Evolutionary conservation across 2,888 invertebrate genomes (phyloP).

Genomic region (Agonopterix arenella): DNA sequence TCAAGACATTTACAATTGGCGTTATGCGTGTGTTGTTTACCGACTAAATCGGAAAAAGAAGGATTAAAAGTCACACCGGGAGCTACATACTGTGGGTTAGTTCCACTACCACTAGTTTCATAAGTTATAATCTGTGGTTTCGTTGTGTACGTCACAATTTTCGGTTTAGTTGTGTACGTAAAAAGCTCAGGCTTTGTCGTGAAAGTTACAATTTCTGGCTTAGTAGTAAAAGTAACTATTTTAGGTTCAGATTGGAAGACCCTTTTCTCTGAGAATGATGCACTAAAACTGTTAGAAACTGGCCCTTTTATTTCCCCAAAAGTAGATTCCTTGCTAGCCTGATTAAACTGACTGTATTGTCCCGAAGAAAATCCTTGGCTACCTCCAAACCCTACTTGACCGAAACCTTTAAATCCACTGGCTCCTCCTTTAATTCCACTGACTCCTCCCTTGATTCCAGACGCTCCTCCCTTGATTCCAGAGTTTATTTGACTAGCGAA

Average conservation of each 20-base stretch:
- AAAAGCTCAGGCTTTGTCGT: slow-evolving; percentile 50
- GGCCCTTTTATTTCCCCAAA: slow-evolving; percentile 46
- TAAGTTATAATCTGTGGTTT: slow-evolving; percentile 50
- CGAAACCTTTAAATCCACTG: not conserved
- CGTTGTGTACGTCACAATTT: slow-evolving; percentile 34
- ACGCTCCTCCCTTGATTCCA: slow-evolving; percentile 13
- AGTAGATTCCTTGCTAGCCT: slow-evolving; percentile 4
- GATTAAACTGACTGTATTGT: slow-evolving; percentile 1
- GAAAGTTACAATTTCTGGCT: slow-evolving; percentile 48
- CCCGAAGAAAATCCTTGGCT: slow-evolving; percentile 2
- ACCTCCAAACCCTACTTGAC: slow-evolving; percentile 2
- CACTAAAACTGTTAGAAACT: slow-evolving; percentile 48
- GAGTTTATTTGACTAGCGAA: slow-evolving; percentile 29
- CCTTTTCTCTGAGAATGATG: slow-evolving; percentile 54
- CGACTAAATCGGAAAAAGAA: slow-evolving; percentile 43
- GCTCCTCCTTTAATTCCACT: not conserved
- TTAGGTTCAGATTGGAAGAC: slow-evolving; percentile 53
- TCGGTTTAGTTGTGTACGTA: slow-evolving; percentile 48
- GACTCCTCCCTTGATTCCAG: not conserved
- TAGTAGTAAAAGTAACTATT: slow-evolving; percentile 45
- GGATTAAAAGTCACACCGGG: slow-evolving; percentile 52
- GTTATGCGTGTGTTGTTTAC: slow-evolving; percentile 41
- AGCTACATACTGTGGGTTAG: slow-evolving; percentile 55
- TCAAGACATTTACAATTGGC: slow-evolving; percentile 60
- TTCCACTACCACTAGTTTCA: slow-evolving; percentile 59